These are phyloP conservation scores for Oryctes rhinoceros DNA, from an alignment of 1,140 invertebrate genomes.

Conservation along the genomic window DNA sequence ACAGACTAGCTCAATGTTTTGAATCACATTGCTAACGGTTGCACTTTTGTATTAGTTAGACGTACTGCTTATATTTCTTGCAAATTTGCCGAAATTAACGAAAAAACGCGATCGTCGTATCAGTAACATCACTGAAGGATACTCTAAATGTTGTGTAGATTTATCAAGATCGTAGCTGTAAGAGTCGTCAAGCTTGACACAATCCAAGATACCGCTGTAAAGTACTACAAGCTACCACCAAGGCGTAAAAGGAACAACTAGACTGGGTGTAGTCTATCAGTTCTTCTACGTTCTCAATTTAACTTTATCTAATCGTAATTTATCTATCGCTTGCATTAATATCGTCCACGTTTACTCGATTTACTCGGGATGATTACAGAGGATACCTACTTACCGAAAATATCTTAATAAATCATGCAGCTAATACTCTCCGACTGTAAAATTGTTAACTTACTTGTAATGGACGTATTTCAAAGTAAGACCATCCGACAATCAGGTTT, in stretches of 20 bases:
- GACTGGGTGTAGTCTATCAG: conserved; percentile 66
- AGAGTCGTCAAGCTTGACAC: conserved; percentile 94
- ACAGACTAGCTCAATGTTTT: conserved; percentile 97
- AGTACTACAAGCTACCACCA: conserved; percentile 97
- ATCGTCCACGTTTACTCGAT: too few relatives aligned
- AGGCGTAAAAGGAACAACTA: conserved; percentile 97
- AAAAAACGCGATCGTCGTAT: conserved; percentile 98
- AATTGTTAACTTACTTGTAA: neutral
- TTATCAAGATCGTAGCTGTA: conserved; percentile 98
- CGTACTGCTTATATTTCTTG: conserved; percentile 99
- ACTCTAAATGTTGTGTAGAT: conserved; percentile 92
- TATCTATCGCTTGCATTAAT: too few relatives aligned
- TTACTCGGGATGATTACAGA: too few relatives aligned
- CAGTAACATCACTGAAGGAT: conserved; percentile 83
- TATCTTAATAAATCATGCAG: too few relatives aligned
- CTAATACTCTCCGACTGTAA: neutral
- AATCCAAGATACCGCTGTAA: conserved; percentile 88
- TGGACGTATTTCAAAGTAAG: neutral
- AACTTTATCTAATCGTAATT: too few relatives aligned
- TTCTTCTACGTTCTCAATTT: conserved; percentile 54
- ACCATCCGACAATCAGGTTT: conserved; percentile 9
- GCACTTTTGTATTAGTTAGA: conserved; percentile 97
- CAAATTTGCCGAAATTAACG: conserved; percentile 97
- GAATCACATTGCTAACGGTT: conserved; percentile 97
- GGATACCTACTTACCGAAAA: too few relatives aligned